Evolutionary conservation across 2,113 vertebrate species (phyloP), one percentile per base, ranked within the genome.

Genomic region (Eulacestoma nigropectus): DNA sequence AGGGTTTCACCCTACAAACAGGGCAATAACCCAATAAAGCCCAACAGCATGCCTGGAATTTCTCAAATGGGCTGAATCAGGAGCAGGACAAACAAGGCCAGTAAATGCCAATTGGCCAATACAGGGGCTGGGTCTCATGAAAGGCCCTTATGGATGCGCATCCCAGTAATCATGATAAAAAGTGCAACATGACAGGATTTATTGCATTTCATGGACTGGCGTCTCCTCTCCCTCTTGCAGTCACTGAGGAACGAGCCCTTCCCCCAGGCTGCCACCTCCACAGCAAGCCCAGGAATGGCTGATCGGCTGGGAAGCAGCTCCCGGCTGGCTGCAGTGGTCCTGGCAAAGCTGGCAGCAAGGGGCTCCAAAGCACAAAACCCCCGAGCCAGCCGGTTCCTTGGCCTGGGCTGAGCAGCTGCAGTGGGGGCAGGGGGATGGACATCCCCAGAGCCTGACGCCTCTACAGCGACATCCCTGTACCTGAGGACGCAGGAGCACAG

Each of bases 311-410:
- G 7, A 32, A 44, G 35, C 53, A 42, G 72, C 59, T 59, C 59
- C 49, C 0, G 4, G 16, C 23, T 64, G 41, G 9, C 10, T 50
- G 35, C 27, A 81, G 37, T 7, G 27, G 27, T 32, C 63, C 44
- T 1, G 1, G 30, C 50, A 46, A 32, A 33, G 41, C 5, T 57
- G 78, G 35, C 3, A 60, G 49, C 26, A 60, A 56, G 60, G 23
- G 39, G 50, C n/a, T 78, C 50, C 0, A 0, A 75, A 74, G 37
- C 20, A 73, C 56, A 41, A 64, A 35, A 12, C 3, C 18, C 19
- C 65, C 4, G 37, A n/a, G 10, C 18, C 1, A 2, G 16, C 5
- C 0, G 0, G 27, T 27, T 42, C 56, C 75, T 64, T 14, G 9
- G 53, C 37, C 35, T 12, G 39, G 42, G 63, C 69, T 39, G 57